Evolutionary conservation across 2,888 invertebrate species (phyloP), one percentile per base, ranked within the genome.

Genomic region (Acanthopleura granulata): DNA sequence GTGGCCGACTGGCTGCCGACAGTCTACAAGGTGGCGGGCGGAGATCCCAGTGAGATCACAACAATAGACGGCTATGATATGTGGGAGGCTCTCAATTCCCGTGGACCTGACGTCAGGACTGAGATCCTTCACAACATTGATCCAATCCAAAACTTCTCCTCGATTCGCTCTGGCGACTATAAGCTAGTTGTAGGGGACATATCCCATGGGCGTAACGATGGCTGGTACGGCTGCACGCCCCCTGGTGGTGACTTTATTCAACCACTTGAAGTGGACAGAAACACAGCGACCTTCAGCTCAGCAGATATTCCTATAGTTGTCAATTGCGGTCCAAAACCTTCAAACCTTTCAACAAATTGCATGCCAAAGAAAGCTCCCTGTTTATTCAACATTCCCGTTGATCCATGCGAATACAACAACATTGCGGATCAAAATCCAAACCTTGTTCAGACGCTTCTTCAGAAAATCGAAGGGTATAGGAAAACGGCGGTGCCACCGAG

Each of bases 1-100:
- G 93, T 97, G 49, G 93, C 93, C 1, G 97, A 98, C 90, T 97
- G 97, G 97, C 89, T 97, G 72, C 97, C 97, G 0, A 97, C 97
- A 0, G 89, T 97, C 0, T 91, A 94, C 78, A 89, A 92, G 61
- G 95, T 94, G 0, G 95, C 95, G 0, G 94, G 95, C 57, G 87
- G 86, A 9, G 78, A 87, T 72, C 76, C 82, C 6, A 72, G 62
- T 18, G 76, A 75, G 15, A 79, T 87, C 72, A 78, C 78, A 51
- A 81, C 84, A 70, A 74, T 88, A 27, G 97, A 97, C 89, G 97
- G 97, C 0, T 84, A 94, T 0, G 93, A 95, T 86, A 90, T 94
- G 77, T 97, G 97, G 97, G 86, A 92, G 0, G 92, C 93, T 0
- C 88, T 97, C 22, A 93, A 93, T 0, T 88, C 93, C 15, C 93